A percentile compares a stretch with the other conserved stretches of the same genome.
Evolutionary conservation across 2,888 invertebrate genomes (phyloP).

Genomic region (Elgonia sp.): DNA sequence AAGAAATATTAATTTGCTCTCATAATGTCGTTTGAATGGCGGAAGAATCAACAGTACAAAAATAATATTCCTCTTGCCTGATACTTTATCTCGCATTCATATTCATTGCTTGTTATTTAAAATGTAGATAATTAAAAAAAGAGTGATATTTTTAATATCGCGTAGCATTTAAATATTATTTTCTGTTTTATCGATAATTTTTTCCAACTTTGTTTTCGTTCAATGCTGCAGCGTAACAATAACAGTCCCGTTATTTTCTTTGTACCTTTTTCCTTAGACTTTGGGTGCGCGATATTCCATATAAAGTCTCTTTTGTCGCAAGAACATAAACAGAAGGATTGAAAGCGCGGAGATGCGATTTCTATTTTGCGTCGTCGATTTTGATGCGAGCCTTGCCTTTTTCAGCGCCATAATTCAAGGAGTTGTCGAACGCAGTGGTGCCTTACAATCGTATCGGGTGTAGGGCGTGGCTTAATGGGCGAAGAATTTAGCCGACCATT

Average conservation of each 20-base stretch:
- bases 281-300: constrained; percentile 21
- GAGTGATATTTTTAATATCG: constrained; percentile 19
- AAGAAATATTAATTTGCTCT: constrained; percentile 33
- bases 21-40: constrained; percentile 17
- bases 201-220: background rate
- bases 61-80: constrained; percentile 2
- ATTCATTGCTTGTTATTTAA: constrained; percentile 31
- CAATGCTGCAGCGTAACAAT: background rate
- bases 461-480: constrained; percentile 24
- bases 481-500: constrained; percentile 47
- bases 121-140: constrained; percentile 39
- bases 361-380: constrained; percentile 47
- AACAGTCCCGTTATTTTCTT: constrained; percentile 33
- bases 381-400: constrained; percentile 43
- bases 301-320: constrained; percentile 33
- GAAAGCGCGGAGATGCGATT: constrained; percentile 36
- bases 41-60: constrained; percentile 27
- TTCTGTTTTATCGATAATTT: background rate
- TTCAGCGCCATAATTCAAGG: constrained; percentile 60
- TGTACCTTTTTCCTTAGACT: constrained; percentile 24
- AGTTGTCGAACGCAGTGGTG: constrained; percentile 54
- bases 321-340: constrained; percentile 29
- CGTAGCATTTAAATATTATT: constrained; percentile 30
- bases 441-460: constrained; percentile 52
- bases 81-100: constrained; percentile 27